Conservation (phyloP, 2,797 vertebrate species). For the Ciconia nigra region DNA sequence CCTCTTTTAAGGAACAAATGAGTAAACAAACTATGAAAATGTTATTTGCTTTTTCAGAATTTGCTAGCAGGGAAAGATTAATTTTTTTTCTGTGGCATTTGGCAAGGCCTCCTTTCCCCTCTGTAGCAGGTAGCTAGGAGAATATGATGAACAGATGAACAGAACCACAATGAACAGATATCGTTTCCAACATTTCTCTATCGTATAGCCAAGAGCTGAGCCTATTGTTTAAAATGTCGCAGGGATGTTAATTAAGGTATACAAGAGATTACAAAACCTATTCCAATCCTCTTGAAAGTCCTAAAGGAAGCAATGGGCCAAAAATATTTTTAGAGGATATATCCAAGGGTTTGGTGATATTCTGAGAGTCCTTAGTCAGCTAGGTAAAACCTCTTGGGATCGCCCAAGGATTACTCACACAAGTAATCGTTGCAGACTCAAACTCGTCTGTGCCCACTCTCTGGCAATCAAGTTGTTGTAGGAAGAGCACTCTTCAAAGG, state of each 20-base stretch:
- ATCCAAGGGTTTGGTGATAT: neutral
- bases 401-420: constrained; percentile 31
- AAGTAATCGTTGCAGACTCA: neutral
- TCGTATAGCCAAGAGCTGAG: constrained; percentile 32
- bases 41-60: constrained; percentile 70
- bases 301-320: neutral
- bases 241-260: neutral
- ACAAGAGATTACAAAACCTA: neutral
- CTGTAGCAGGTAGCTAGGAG: constrained; percentile 80
- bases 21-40: constrained; percentile 50
- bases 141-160: neutral
- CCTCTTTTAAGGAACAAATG: constrained; percentile 50
- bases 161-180: constrained; percentile 12
- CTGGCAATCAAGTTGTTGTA: neutral
- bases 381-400: neutral
- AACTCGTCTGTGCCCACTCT: neutral
- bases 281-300: neutral
- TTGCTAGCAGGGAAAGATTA: constrained; percentile 79
- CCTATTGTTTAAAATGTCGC: neutral
- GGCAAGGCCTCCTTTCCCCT: constrained; percentile 80
- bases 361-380: neutral
- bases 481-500: neutral
- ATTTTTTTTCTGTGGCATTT: constrained; percentile 81
- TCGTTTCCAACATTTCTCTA: constrained; percentile 22
- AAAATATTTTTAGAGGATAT: neutral